Conservation (phyloP, 2,797 vertebrate species). For the Anas capensis region DNA sequence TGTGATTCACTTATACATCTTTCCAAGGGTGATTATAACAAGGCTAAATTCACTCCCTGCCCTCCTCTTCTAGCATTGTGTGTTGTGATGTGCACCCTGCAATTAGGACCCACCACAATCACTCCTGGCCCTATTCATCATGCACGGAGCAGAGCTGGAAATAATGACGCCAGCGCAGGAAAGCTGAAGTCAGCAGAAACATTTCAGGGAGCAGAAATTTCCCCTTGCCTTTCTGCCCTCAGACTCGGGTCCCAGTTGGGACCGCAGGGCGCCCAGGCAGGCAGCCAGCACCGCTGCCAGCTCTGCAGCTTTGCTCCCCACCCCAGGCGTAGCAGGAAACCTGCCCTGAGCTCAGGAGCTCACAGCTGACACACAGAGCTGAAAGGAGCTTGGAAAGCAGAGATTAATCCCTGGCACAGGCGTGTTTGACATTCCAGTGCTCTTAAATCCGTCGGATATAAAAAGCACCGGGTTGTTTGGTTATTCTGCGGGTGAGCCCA, state of each 20-base stretch:
- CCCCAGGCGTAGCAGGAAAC: neutral
- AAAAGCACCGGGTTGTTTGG: neutral
- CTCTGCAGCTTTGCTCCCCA: neutral
- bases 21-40: neutral
- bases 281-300: neutral
- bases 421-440: neutral
- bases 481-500: neutral
- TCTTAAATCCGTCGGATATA: neutral
- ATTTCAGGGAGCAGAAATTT: neutral
- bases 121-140: neutral
- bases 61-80: neutral
- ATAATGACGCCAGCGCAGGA: neutral
- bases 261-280: accelerated
- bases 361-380: neutral
- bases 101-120: neutral
- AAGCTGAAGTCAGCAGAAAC: neutral
- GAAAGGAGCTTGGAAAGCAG: neutral
- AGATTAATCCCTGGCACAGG: slow-evolving; percentile 3
- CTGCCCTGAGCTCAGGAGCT: neutral
- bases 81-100: neutral
- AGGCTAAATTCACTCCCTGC: neutral
- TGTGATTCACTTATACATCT: neutral
- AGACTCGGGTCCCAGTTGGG: accelerated
- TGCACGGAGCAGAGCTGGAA: neutral
- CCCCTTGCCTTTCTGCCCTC: neutral